phyloP scores from a whole-genome alignment of 1,140 invertebrate species.

The Acyrthosiphon pisum region DNA sequence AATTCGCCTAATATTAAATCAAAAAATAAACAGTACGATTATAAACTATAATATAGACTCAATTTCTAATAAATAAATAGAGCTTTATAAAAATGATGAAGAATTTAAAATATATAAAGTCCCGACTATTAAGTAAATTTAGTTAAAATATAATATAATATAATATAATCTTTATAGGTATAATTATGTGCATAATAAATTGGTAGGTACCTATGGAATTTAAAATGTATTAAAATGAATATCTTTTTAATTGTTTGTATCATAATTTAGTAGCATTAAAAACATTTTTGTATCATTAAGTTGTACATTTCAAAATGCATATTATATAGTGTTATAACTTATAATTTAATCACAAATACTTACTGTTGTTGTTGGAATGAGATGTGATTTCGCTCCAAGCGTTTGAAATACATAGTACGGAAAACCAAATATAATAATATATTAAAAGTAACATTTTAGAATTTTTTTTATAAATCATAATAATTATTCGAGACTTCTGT shows the following conservation, averaged over 20 bases:
- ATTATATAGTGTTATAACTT: not conserved
- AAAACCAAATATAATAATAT: not conserved
- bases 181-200: no score
- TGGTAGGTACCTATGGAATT: not conserved
- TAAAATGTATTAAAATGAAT: not conserved
- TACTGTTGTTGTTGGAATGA: not conserved
- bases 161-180: not conserved
- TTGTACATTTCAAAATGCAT: not conserved
- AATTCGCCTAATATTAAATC: not conserved
- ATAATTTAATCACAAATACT: not conserved
- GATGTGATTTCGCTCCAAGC: not conserved
- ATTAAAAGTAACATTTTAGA: not conserved
- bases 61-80: not conserved
- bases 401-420: not conserved
- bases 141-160: not conserved
- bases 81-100: not conserved
- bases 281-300: not conserved
- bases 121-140: not conserved
- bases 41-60: not conserved
- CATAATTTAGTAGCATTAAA: no score
- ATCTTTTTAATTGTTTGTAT: not conserved
- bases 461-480: not conserved
- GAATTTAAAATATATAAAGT: not conserved
- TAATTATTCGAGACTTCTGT: not conserved
- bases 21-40: not conserved